Base-by-base conservation (phyloP, 2,113 vertebrate species). In the Anarrhichthys ocellatus region DNA sequence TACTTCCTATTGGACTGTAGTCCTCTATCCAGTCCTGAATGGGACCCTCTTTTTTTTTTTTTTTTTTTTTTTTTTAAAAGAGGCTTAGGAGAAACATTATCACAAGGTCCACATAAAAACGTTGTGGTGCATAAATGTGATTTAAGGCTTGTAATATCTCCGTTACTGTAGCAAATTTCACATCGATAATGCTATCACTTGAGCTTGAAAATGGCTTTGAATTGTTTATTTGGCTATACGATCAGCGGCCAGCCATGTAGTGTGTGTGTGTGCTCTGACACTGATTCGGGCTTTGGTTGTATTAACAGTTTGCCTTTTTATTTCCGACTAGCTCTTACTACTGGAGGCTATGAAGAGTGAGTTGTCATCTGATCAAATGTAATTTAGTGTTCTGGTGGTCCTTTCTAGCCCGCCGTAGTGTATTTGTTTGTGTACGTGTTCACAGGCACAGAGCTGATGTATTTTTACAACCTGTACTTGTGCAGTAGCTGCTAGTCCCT, bases 351-450 rank as follows among this genome's bases (percentile, higher is more conserved):
- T 67, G 34, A 67, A 65, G 61, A 9, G 18, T 50, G 56, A 85
- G 65, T 58, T 73, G 82, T 81, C 83, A 79, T 78, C 75, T 83
- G 81, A 90, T 77, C 78, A 73, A 76, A 87, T 82, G 24, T 32
- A 65, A 85, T 83, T 71, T 66, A 64, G 69, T 81, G 48, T 85
- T 83, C 76, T 22, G 42, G 8, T 70, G 58, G 58, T 59, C 76
- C 36, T 79, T 64, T 62, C 56, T 38, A 64, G 34, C 22, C 9
- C 3, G 6, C 78, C 80, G 32, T 42, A 2, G 65, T 14, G 44
- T 32, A 11, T 46, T 73, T 46, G 59, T 58, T 20, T 27, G 11
- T 34, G 40, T 50, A 76, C 20, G 54, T 79, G 46, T 83, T 67
- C 40, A 10, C 62, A 50, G 38, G 72, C 70, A 84, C 46, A 50